A percentile compares a stretch with the other conserved stretches of the same genome.
Conservation (phyloP, 2,888 invertebrate species). For the Euproctis similis region DNA sequence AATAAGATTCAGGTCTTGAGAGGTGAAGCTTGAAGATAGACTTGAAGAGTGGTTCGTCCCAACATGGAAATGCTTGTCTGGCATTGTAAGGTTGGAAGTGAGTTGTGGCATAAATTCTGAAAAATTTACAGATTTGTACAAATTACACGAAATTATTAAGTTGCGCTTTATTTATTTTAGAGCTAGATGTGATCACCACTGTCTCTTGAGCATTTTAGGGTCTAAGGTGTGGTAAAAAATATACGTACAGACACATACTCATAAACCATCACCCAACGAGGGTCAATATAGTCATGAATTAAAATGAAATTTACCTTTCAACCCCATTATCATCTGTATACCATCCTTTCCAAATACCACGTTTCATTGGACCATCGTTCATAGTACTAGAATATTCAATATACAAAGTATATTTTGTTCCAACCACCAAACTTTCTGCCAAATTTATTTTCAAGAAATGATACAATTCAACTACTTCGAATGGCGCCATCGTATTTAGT, state of each 20-base stretch:
- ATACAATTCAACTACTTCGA: conserved; percentile 44
- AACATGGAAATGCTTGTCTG: conserved; percentile 89
- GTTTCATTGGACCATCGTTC: conserved; percentile 66
- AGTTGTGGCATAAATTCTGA: conserved; percentile 75
- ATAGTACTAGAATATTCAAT: conserved; percentile 67
- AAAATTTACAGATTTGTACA: conserved; percentile 4
- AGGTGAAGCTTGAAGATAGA: conserved; percentile 83
- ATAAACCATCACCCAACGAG: too few relatives aligned
- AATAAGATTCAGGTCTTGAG: conserved; percentile 67
- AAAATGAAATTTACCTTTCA: conserved; percentile 58
- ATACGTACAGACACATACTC: too few relatives aligned
- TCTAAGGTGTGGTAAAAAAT: too few relatives aligned
- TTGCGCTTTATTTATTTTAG: too few relatives aligned
- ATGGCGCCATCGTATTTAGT: conserved; percentile 19
- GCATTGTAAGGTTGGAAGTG: conserved; percentile 89
- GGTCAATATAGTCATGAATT: too few relatives aligned
- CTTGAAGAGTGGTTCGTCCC: conserved; percentile 89
- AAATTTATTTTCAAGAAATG: conserved; percentile 60
- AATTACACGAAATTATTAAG: too few relatives aligned
- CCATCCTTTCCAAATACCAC: conserved; percentile 65
- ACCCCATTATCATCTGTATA: conserved; percentile 46
- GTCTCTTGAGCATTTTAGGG: too few relatives aligned
- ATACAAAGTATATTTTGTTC: conserved; percentile 50
- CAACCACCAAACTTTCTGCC: conserved; percentile 28
- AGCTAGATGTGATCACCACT: too few relatives aligned